A percentile compares a stretch with the other conserved stretches of the same genome.
Evolutionary conservation across 2,113 vertebrate genomes (phyloP).

Genomic region (Ginglymostoma cirratum): DNA sequence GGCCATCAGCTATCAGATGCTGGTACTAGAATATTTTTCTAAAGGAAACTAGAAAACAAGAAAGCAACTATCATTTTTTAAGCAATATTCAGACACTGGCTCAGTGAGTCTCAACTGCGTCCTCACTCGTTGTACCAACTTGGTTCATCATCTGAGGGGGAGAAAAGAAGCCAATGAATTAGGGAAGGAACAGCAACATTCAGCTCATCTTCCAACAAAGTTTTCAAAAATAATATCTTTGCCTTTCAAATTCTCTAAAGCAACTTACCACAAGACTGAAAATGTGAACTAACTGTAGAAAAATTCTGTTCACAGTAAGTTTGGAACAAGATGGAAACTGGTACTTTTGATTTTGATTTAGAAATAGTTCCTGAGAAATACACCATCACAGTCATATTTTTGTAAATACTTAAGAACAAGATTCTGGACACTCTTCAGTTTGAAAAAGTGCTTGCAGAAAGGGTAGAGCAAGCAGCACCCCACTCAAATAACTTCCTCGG

Average conservation of each 20-base stretch:
- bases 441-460: neutral
- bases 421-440: neutral
- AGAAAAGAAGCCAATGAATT: neutral
- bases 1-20: neutral
- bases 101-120: neutral
- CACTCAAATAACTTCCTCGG: neutral
- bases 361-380: neutral
- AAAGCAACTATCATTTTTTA: neutral
- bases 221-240: neutral
- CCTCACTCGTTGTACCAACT: neutral
- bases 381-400: neutral
- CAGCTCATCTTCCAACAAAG: neutral
- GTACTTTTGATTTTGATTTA: neutral
- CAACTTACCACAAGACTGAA: neutral
- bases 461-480: neutral
- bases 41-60: neutral
- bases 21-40: neutral
- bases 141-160: constrained; percentile 9
- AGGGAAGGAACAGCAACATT: neutral
- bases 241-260: neutral
- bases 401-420: neutral
- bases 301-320: too few relatives aligned
- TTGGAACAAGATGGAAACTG: neutral
- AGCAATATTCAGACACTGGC: neutral
- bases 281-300: too few relatives aligned